Evolutionary conservation across 2,888 invertebrate genomes (phyloP), one percentile per base, ranked within the genome.

Genomic region (Spodoptera picta): DNA sequence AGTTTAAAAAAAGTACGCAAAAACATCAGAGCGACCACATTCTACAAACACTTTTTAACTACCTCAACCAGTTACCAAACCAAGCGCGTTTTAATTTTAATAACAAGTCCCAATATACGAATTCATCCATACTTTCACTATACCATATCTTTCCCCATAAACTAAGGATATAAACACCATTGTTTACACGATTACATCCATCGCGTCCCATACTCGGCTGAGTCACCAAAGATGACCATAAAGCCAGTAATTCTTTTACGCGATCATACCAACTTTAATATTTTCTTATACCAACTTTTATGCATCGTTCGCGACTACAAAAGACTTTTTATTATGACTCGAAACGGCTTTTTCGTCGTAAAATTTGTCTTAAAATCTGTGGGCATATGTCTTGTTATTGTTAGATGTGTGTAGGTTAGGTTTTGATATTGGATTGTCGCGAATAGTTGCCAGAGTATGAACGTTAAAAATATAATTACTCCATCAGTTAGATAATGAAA

Each of bases 241-340:
- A 79, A 76, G 62, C 27, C 3, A 11, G 57, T 60, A 60, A 67
- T 76, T 74, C 74, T 50, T 79, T 79, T 79, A 76, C 69, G 68
- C 75, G 66, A 52, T 59, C 75, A 61, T 9, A 60, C 52, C 36
- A 65, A 73, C 47, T 79, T 75, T 77, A 71, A 79, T 79, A 79
- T 73, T 79, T 70, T 75, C 73, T 71, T 65, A 69, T 62, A 54
- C 52, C 62, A 63, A 43, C 54, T 77, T 79, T 79, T 79, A 77
- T 70, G 68, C 69, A 74, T 61, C 77, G 64, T 79, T 79, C 60
- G 78, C 69, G 69, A 75, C 69, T 65, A 78, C 79, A 79, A 79
- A 36, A 73, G 66, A 54, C 47, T 59, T 79, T 79, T 79, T 74
- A 75, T 68, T 69, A 62, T 60, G 36, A 56, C 24, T 61, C 62